Evolutionary conservation across 2,888 invertebrate genomes (phyloP).

Genomic region (Harpalus rubripes): DNA sequence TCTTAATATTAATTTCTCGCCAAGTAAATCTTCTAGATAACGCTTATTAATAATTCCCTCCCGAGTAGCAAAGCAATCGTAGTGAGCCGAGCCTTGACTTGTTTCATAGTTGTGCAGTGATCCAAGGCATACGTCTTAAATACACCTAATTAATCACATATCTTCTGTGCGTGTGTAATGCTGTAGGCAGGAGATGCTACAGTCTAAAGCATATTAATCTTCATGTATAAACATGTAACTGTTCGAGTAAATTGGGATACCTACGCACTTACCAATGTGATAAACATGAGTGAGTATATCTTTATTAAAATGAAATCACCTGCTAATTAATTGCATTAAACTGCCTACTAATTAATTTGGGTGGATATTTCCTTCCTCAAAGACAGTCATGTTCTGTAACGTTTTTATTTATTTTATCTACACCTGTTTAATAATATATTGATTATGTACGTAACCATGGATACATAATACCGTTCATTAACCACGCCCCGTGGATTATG

Average conservation of each 20-base stretch:
- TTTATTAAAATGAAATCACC: background rate
- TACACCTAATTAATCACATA: slow-evolving; percentile 60
- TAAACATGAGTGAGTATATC: background rate
- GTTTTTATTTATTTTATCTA: too few relatives aligned
- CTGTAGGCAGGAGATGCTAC: slow-evolving; percentile 14
- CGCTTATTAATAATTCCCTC: slow-evolving; percentile 57
- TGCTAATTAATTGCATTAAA: background rate
- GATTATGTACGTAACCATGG: too few relatives aligned
- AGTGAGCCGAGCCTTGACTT: slow-evolving; percentile 27
- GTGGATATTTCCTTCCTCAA: background rate
- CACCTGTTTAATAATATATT: too few relatives aligned
- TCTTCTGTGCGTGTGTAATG: slow-evolving; percentile 13
- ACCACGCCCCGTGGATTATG: too few relatives aligned
- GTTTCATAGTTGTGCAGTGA: slow-evolving; percentile 38
- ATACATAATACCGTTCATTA: too few relatives aligned
- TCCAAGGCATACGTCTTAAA: slow-evolving; percentile 56
- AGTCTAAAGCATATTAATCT: slow-evolving; percentile 45
- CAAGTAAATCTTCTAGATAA: slow-evolving; percentile 48
- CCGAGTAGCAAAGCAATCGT: slow-evolving; percentile 41
- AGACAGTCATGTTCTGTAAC: too few relatives aligned
- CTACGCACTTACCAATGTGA: background rate
- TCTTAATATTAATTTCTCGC: slow-evolving; percentile 50
- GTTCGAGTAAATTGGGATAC: slow-evolving; percentile 28
- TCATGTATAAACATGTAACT: slow-evolving; percentile 36
- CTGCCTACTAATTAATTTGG: background rate